phyloP scores from a whole-genome alignment of 2,113 vertebrate species.

The Psammodynastes pulverulentus region DNA sequence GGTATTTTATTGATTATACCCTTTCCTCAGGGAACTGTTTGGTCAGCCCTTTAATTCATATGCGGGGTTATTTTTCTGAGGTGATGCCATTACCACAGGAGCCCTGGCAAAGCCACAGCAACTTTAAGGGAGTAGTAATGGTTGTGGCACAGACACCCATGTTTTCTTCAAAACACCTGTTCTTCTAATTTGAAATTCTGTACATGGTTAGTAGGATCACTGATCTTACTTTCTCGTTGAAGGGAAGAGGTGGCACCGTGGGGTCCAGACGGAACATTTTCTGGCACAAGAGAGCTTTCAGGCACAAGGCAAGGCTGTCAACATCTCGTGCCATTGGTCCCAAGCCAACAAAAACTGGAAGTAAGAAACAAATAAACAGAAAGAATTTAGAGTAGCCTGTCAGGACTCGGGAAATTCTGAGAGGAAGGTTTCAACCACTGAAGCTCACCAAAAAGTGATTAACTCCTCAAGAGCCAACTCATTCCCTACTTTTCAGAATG shows the following conservation, averaged over 20 bases:
- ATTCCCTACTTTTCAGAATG: background rate
- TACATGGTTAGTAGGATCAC: background rate
- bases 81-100: background rate
- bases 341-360: conserved; percentile 49
- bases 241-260: conserved; percentile 83
- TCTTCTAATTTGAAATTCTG: background rate
- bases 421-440: background rate
- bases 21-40: background rate
- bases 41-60: background rate
- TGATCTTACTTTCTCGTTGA: conserved; percentile 76
- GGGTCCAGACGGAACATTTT: conserved; percentile 90
- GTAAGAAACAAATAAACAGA: background rate
- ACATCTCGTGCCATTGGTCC: conserved; percentile 86
- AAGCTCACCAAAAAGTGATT: background rate
- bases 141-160: background rate
- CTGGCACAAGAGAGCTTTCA: conserved; percentile 83
- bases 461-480: background rate
- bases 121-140: background rate
- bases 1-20: background rate
- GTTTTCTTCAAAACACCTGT: background rate
- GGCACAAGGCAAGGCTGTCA: conserved; percentile 82
- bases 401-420: background rate
- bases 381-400: background rate
- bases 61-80: background rate
- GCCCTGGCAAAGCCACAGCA: background rate